Conservation (phyloP, 2,888 invertebrate species). For the Crepidodera aurea region DNA sequence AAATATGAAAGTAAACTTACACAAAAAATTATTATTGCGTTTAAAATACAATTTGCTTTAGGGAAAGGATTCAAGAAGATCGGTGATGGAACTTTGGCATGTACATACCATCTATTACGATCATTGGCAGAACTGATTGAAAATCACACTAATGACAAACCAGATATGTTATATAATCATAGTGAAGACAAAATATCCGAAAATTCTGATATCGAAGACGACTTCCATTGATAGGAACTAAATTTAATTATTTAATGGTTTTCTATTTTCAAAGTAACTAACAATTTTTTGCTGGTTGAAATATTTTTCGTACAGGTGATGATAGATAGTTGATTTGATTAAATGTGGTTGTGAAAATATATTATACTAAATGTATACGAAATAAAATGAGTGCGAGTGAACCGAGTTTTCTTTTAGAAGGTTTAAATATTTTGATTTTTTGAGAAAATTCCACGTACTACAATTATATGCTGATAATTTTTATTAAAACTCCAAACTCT, state of each 20-base stretch:
- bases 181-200: constrained; percentile 45
- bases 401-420: not conserved
- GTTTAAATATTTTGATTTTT: not conserved
- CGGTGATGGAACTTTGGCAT: constrained; percentile 67
- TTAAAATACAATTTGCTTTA: too few species aligned
- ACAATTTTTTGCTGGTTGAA: not conserved
- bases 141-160: constrained; percentile 57
- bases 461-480: too few species aligned
- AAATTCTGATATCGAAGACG: constrained; percentile 35
- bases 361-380: not conserved
- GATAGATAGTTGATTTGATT: not conserved
- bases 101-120: constrained; percentile 65
- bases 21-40: too few species aligned
- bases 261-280: not conserved
- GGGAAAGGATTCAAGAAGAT: constrained; percentile 63
- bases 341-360: not conserved
- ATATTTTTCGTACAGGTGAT: not conserved
- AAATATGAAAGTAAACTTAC: too few species aligned
- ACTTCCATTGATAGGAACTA: constrained; percentile 29
- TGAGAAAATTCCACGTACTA: too few species aligned
- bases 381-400: not conserved
- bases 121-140: constrained; percentile 64
- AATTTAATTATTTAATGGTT: not conserved
- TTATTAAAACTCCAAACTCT: too few species aligned
- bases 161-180: constrained; percentile 33